Evolutionary conservation across 2,113 vertebrate species (phyloP).

Genomic region (Ondatra zibethicus): DNA sequence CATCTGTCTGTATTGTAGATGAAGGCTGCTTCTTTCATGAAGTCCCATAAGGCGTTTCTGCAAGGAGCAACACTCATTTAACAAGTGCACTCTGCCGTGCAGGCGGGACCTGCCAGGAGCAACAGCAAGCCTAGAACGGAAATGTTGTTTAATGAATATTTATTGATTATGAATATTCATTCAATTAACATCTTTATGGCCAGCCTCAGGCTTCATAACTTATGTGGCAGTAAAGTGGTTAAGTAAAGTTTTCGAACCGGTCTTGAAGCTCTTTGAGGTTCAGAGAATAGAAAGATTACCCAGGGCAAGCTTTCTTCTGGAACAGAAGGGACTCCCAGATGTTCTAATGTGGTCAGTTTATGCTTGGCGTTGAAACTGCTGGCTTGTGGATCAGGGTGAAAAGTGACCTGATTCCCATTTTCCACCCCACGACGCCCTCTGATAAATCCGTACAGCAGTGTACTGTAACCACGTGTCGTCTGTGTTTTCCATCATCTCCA

Average conservation of each 20-base stretch:
- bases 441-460: background rate
- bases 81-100: slow-evolving; percentile 86
- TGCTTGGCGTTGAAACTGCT: background rate
- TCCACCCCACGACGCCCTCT: background rate
- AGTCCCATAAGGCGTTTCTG: slow-evolving; percentile 86
- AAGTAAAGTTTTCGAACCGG: slow-evolving; percentile 75
- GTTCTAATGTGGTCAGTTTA: background rate
- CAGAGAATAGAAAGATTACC: slow-evolving; percentile 56
- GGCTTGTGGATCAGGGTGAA: background rate
- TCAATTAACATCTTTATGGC: slow-evolving; percentile 84
- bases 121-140: slow-evolving; percentile 81
- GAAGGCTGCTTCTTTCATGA: slow-evolving; percentile 81
- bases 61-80: slow-evolving; percentile 85
- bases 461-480: too few species aligned
- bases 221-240: slow-evolving; percentile 73
- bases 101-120: slow-evolving; percentile 84
- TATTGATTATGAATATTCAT: slow-evolving; percentile 86
- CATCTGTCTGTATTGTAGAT: slow-evolving; percentile 79
- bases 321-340: slow-evolving; percentile 19
- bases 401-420: background rate
- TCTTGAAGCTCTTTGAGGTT: slow-evolving; percentile 64
- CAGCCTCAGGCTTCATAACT: slow-evolving; percentile 68
- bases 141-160: slow-evolving; percentile 86
- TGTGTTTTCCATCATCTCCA: background rate
- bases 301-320: slow-evolving; percentile 41